Base-by-base conservation (phyloP, 23 tunicate species). In the Halocynthia roretzi region DNA sequence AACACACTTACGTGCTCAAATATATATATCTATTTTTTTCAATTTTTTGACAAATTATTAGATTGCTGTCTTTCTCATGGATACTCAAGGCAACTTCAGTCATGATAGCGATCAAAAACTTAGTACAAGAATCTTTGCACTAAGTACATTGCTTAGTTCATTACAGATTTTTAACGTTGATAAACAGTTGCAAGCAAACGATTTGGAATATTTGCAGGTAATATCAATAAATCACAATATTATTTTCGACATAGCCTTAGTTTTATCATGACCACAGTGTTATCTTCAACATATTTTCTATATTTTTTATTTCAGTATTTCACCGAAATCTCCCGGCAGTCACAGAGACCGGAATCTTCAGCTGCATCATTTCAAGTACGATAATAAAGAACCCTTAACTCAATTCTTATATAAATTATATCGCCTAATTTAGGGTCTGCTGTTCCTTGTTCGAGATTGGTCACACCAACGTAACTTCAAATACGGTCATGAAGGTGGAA, bases 91-190 rank as follows among this genome's bases (percentile, higher is more conserved):
- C 12, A 40, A 68, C 15, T 76, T 76, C 61, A 68, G 61, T 18
- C 68, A 56, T 56, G 23, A 58, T 0, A 40, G 52, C 7, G 7
- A 17, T 5, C 31, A 54, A 40, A 20, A 55, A 55, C 1, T 2
- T 0, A 40, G 52, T 58, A 5, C 80, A 12, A 7, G 48, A 8
- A 76, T 76, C 21, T 76, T 76, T 76, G 80, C 69, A n/a, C 80
- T 76, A 7, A 76, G 80, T 18, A 76, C 80, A 8, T 61, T 76
- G 54, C 61, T 76, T 5, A 76, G 80, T 51, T 76, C 80, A 52
- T 22, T 72, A 20, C 77, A 72, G 54, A 72, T 72, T 23, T 51
- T 23, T 61, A 72, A 72, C 5, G 61, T 72, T 12, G 5, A 5
- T 17, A 5, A 21, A 5, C 77, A 72, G 54, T 17, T 72, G 12